Conservation (phyloP, 2,797 vertebrate genomes). For the Anolis apletophallus region DNA sequence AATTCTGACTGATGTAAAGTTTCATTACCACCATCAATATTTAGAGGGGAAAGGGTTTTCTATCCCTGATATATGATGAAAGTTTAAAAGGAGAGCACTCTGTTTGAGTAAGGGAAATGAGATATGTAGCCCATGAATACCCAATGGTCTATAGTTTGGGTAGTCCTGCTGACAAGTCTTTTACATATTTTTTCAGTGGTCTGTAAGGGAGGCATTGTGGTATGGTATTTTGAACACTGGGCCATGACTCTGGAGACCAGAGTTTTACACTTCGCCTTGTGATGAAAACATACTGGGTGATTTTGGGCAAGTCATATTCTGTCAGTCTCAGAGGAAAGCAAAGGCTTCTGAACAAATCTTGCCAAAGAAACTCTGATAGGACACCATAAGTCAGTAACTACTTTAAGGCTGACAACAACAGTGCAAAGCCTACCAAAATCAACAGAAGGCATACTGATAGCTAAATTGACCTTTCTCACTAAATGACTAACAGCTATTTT, state of each 20-base stretch:
- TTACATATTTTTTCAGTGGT: not conserved
- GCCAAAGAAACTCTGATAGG: too few relatives aligned
- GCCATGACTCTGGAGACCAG: too few relatives aligned
- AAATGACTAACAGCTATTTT: not conserved
- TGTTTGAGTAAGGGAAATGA: not conserved
- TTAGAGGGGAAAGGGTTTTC: not conserved
- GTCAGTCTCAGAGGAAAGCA: too few relatives aligned
- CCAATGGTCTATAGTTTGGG: not conserved
- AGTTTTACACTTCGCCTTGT: too few relatives aligned
- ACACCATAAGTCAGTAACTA: too few relatives aligned
- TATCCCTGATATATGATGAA: not conserved
- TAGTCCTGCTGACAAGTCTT: not conserved
- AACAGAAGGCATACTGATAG: not conserved
- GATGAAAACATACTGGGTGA: too few relatives aligned
- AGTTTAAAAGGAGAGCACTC: not conserved
- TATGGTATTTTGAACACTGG: too few relatives aligned
- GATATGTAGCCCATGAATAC: not conserved
- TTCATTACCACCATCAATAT: not conserved
- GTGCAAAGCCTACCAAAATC: too few relatives aligned
- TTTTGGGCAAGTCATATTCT: too few relatives aligned
- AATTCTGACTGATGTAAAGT: not conserved
- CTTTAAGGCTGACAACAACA: too few relatives aligned
- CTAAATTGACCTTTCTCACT: not conserved
- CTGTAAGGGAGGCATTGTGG: not conserved
- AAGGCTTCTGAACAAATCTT: too few relatives aligned